Evolutionary conservation across 2,113 vertebrate genomes (phyloP), one percentile per base, ranked within the genome.

Genomic region (Pangasianodon gigas): DNA sequence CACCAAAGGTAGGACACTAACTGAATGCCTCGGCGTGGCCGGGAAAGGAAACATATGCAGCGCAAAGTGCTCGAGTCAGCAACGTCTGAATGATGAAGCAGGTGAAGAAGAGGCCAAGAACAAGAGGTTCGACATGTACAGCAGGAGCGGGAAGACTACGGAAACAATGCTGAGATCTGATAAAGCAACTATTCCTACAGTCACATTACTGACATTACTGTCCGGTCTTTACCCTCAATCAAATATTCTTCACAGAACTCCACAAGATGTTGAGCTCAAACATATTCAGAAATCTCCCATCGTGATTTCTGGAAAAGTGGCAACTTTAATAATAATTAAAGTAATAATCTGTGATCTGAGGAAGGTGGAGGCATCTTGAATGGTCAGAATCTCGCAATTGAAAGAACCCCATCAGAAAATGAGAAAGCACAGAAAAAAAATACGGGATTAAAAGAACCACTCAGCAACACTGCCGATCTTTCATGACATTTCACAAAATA

Each of bases 1-100:
- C 95, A 95, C 92, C 91, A 85, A 88, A 46, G 92, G 93, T 90
- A 93, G 91, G 93, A 88, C 65, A 79, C 62, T 87, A 91, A 89
- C 89, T 87, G 94, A 94, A 95, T 92, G 93, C 89, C 67, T 79
- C 92, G 90, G 90, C 88, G 90, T 60, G 91, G 86, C 89, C 67
- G 58, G 89, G 85, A 65, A 71, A 84, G 58, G 51, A 88, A 77
- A 88, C 79, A 84, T 92, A 90, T 91, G 91, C 88, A 41, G 86
- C 86, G 71, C 67, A 69, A 67, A 71, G 54, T 80, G 86, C 88
- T 77, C 14, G 83, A 54, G 82, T 89, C 82, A 91, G 85, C 89
- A 86, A 8, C 2, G 41, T 69, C 48, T 88, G 75, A 88, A 81
- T 32, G 86, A 71, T 90, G 84, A 85, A 82, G 29, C 62, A 41